These are phyloP conservation scores for Colletes collaris DNA, from an alignment of 2,888 invertebrate species.

Conservation along the genomic window DNA sequence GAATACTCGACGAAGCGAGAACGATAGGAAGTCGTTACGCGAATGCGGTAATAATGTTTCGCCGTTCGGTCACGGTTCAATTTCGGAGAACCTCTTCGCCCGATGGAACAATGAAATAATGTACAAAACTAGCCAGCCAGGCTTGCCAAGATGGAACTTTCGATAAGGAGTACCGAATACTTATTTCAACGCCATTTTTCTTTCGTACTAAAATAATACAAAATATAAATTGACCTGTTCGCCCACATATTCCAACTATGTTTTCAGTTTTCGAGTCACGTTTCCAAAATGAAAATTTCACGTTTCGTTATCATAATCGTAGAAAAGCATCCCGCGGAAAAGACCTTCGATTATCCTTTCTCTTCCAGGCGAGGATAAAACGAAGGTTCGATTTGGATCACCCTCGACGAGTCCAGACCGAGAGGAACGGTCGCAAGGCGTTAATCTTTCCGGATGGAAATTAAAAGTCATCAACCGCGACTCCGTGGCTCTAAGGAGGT, in stretches of 20 bases:
- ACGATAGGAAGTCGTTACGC: no score
- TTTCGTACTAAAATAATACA: background rate
- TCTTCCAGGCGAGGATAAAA: background rate
- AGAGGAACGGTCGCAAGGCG: background rate
- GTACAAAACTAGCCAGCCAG: background rate
- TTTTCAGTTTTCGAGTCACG: no score
- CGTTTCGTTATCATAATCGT: background rate
- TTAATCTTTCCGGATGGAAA: conserved; percentile 53
- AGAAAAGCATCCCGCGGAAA: background rate
- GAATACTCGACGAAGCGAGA: background rate
- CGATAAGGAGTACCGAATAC: background rate
- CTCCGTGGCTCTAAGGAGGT: conserved; percentile 54
- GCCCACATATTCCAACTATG: no score
- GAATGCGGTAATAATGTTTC: background rate
- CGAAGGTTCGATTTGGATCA: background rate
- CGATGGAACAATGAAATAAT: background rate
- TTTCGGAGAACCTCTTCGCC: conserved; percentile 11
- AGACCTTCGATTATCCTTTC: background rate
- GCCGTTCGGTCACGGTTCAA: background rate
- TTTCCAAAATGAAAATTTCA: no score
- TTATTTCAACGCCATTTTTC: background rate
- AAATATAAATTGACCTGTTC: background rate
- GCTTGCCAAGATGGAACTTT: conserved; percentile 28
- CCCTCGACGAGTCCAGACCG: background rate
- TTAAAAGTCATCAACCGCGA: conserved; percentile 58